A percentile compares a stretch with the other conserved stretches of the same genome.
Evolutionary conservation across 1,140 invertebrate genomes (phyloP).

Genomic region (Diabrotica undecimpunctata): DNA sequence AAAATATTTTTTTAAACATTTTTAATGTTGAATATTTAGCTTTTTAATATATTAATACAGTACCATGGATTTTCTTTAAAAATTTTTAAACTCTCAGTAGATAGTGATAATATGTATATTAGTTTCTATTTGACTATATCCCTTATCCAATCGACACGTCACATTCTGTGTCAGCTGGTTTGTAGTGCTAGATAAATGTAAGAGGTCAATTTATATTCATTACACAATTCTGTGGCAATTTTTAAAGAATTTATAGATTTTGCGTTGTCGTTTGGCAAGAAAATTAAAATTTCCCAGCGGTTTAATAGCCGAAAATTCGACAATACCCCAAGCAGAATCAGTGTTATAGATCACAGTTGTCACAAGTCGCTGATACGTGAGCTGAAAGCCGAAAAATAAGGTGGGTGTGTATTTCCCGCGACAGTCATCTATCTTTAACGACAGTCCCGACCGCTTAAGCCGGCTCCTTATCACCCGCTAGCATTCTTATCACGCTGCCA

Average conservation of each 20-base stretch:
- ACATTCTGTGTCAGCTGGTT: background rate
- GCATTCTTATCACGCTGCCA: constrained; percentile 46
- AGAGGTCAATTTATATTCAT: background rate
- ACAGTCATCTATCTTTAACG: constrained; percentile 47
- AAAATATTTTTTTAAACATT: too few species aligned
- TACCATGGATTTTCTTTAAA: too few species aligned
- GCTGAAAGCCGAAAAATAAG: constrained; percentile 37
- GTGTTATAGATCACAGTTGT: constrained; percentile 49
- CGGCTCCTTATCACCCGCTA: constrained; percentile 43
- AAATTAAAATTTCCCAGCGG: constrained; percentile 11
- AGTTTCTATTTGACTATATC: too few species aligned
- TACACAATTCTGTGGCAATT: background rate
- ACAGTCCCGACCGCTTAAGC: constrained; percentile 45
- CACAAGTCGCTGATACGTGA: constrained; percentile 47
- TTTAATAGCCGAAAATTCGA: constrained; percentile 7
- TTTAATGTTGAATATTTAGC: too few species aligned
- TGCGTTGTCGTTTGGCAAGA: background rate
- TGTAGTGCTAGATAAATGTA: background rate
- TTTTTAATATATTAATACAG: too few species aligned
- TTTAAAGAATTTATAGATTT: constrained; percentile 3
- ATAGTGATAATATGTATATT: too few species aligned
- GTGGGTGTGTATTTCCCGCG: constrained; percentile 46
- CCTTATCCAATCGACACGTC: background rate
- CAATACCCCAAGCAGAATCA: constrained; percentile 36
- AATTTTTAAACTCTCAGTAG: too few species aligned